Evolutionary conservation across 2,113 vertebrate species (phyloP).

Genomic region (Pangasianodon hypophthalmus): DNA sequence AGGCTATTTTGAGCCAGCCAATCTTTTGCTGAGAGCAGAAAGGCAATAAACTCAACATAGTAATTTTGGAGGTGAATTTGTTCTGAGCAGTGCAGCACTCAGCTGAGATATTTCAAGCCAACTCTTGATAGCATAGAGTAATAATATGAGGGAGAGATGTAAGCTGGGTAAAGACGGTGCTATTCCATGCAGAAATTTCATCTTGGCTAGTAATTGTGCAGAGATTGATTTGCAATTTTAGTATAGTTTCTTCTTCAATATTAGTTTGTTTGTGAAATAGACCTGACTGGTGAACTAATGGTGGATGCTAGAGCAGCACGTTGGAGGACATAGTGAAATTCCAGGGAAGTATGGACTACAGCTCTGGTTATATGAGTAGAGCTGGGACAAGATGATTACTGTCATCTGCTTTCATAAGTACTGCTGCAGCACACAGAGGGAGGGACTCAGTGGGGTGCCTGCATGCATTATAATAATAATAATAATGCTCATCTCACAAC

Average conservation of each 20-base stretch:
- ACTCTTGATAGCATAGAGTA: slow-evolving; percentile 17
- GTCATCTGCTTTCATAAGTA: slow-evolving; percentile 51
- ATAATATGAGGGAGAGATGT: slow-evolving; percentile 3
- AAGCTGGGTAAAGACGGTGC: not conserved
- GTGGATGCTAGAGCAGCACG: not conserved
- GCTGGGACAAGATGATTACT: slow-evolving; percentile 36
- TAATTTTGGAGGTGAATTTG: slow-evolving; percentile 8
- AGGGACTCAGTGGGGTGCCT: slow-evolving; percentile 1
- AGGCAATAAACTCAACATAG: not conserved
- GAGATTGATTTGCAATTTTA: slow-evolving; percentile 22
- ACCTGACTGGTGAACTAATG: not conserved
- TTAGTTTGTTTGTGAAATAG: not conserved
- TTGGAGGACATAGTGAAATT: slow-evolving; percentile 7
- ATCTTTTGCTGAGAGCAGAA: not conserved
- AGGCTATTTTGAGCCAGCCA: not conserved
- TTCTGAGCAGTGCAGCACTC: slow-evolving; percentile 21
- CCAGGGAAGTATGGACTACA: not conserved
- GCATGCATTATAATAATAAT: slow-evolving; percentile 12
- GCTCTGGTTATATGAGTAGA: slow-evolving; percentile 17
- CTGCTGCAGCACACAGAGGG: slow-evolving; percentile 43
- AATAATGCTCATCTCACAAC: not conserved
- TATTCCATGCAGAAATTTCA: slow-evolving; percentile 8
- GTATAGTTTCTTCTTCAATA: not conserved
- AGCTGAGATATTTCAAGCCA: slow-evolving; percentile 10
- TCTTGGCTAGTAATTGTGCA: not conserved